phyloP scores from a whole-genome alignment of 2,797 vertebrate genomes.

The Galagoides demidoff region DNA sequence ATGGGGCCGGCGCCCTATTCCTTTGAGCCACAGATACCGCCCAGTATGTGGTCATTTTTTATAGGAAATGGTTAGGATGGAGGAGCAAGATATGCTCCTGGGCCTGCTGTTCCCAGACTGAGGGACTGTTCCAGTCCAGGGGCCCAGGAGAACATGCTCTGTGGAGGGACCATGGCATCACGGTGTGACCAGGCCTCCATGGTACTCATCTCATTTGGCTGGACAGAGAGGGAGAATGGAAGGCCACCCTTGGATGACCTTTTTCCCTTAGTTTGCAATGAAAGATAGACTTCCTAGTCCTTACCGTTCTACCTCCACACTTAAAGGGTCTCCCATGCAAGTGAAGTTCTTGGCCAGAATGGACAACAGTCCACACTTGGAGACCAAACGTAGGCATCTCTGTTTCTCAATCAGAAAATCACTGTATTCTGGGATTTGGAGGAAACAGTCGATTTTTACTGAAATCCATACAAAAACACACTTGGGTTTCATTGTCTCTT shows the following conservation, averaged over 20 bases:
- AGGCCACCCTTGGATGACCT: background rate
- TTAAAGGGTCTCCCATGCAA: background rate
- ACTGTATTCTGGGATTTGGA: background rate
- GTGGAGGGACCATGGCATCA: background rate
- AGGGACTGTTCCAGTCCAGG: background rate
- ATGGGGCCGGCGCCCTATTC: too few relatives aligned
- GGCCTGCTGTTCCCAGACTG: background rate
- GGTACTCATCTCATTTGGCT: background rate
- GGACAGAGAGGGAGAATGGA: background rate
- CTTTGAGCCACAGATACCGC: too few relatives aligned
- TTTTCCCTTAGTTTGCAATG: background rate
- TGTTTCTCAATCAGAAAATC: conserved; percentile 4
- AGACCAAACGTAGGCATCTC: background rate
- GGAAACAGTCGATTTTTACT: background rate
- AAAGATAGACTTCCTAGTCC: background rate
- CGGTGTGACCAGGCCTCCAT: background rate
- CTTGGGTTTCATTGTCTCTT: background rate
- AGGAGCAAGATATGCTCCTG: background rate
- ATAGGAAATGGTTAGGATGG: background rate
- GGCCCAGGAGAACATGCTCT: too few relatives aligned
- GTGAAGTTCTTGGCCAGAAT: background rate
- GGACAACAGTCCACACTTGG: fast-evolving
- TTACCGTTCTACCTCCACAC: background rate
- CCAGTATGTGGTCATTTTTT: background rate
- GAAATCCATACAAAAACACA: background rate